Evolutionary conservation across 2,797 vertebrate genomes (phyloP), one percentile per base, ranked within the genome.

Genomic region (Knipowitschia caucasica): DNA sequence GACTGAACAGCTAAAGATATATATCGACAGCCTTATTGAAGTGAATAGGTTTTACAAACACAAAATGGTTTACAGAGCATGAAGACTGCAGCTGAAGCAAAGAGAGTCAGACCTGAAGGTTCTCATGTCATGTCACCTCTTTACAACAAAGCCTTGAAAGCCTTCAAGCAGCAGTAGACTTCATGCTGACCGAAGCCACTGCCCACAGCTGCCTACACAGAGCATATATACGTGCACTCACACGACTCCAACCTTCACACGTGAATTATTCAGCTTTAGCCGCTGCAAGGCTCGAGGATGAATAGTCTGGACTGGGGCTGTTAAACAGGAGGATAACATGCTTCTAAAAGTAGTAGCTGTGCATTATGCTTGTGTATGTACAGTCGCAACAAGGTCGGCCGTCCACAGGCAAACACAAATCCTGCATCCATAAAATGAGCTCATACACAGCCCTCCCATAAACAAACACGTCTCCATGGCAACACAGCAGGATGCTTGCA

Each of bases 261-360:
- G 59, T 88, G 82, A 86, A 88, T 89, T 82, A 88, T 83, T 88
- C 77, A 85, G 79, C 73, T 65, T 86, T 75, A 80, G 73, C 56
- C 26, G 70, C 62, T 67, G 60, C 57, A 38, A 50, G 56, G 62
- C 53, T 17, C 26, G 56, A 65, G 73, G 59, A 70, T 58, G 50
- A 60, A 69, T 47, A 67, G 61, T 67, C 64, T 63, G 59, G 55
- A 62, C 62, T 53, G 24, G 51, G 53, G 64, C 34, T 61, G 55
- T 68, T 70, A 54, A 77, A 73, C 67, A 75, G 70, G 63, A 71
- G 71, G 69, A 66, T 60, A 42, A 47, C 34, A 61, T 50, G 53
- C 61, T 47, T 7, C 17, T 35, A 58, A 54, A 62, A 47, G 20
- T 40, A 46, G 27, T 55, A 56, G 17, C 18, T 33, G 18, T 50